phyloP scores from a whole-genome alignment of 2,797 vertebrate genomes.

The Pristis pectinata region DNA sequence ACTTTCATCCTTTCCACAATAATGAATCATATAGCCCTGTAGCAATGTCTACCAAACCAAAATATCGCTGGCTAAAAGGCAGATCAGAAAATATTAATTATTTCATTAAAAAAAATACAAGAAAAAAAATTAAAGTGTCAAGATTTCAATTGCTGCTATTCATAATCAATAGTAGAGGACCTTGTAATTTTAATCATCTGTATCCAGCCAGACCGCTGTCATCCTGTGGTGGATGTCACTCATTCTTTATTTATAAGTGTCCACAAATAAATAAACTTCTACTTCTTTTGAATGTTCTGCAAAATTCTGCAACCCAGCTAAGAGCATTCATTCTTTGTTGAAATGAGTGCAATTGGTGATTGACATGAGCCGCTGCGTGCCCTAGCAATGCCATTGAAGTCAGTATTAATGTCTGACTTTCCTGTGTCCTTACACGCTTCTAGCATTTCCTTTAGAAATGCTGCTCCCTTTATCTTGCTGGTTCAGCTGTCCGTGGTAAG shows the following conservation, averaged over 20 bases:
- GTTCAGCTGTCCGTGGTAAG: neutral
- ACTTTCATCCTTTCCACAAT: neutral
- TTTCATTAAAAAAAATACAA: neutral
- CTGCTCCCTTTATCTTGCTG: neutral
- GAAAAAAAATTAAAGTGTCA: neutral
- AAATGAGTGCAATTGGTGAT: neutral
- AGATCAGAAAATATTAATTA: neutral
- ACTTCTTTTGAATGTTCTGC: neutral
- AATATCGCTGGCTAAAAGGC: neutral
- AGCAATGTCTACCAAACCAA: neutral
- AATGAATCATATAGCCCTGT: neutral
- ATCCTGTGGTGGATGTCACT: neutral
- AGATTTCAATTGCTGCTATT: neutral
- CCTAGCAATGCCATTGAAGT: conserved; percentile 20
- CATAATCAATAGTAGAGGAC: neutral
- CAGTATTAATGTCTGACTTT: neutral
- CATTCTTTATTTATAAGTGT: conserved; percentile 13
- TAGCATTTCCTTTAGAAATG: neutral
- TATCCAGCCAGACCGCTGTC: neutral
- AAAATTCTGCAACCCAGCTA: neutral
- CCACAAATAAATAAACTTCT: neutral
- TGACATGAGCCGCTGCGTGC: neutral
- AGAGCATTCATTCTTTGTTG: neutral
- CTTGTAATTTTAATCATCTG: neutral
- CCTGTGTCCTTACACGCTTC: neutral